phyloP scores from a whole-genome alignment of 2,113 vertebrate species.

The Salvelinus sp. region DNA sequence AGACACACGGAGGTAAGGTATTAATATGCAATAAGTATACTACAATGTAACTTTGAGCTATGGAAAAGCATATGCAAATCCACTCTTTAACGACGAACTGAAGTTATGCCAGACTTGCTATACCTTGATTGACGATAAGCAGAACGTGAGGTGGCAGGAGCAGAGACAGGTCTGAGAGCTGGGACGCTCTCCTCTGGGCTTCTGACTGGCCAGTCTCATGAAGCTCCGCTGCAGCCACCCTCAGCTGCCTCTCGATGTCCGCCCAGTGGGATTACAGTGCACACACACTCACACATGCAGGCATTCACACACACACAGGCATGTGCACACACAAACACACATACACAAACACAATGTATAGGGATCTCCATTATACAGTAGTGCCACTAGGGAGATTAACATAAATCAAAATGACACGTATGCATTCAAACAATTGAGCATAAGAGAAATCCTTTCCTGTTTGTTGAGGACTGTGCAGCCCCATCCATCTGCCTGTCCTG shows the following conservation, averaged over 20 bases:
- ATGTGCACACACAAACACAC: background rate
- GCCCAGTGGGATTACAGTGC: constrained; percentile 59
- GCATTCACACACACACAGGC: constrained; percentile 8
- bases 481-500: background rate
- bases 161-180: constrained; percentile 53
- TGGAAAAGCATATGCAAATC: no score
- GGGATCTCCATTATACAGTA: no score
- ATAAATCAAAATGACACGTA: no score
- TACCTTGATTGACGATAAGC: constrained; percentile 67
- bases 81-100: no score
- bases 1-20: no score
- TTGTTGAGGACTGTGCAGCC: background rate
- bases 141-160: constrained; percentile 62
- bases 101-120: background rate
- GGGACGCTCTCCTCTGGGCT: constrained; percentile 66
- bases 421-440: no score
- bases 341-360: background rate
- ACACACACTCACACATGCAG: background rate
- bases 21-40: no score
- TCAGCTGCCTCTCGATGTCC: constrained; percentile 56
- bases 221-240: constrained; percentile 59
- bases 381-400: no score
- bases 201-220: constrained; percentile 63
- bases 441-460: no score
- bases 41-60: no score